Conservation (phyloP, 1,140 invertebrate genomes). For the Polypedilum pembai region DNA sequence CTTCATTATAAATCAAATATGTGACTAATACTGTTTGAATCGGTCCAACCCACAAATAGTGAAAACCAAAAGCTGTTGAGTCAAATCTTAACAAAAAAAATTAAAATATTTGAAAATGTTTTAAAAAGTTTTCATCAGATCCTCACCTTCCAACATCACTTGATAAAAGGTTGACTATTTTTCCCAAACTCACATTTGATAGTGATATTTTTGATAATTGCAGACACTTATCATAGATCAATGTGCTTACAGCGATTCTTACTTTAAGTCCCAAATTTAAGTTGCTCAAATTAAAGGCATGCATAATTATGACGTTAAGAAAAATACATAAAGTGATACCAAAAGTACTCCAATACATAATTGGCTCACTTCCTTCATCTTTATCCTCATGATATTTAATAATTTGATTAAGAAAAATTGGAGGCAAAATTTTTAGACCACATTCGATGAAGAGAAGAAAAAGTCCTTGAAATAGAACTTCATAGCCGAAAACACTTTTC, state of each 20-base stretch:
- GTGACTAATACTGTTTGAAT: constrained; percentile 56
- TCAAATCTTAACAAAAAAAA: too few relatives aligned
- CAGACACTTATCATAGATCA: constrained; percentile 34
- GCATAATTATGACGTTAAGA: constrained; percentile 29
- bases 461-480: not conserved
- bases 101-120: too few relatives aligned
- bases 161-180: constrained; percentile 79
- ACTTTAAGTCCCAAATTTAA: constrained; percentile 29
- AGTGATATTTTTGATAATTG: constrained; percentile 53
- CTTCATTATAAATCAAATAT: constrained; percentile 55
- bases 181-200: constrained; percentile 67
- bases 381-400: not conserved
- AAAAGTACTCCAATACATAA: constrained; percentile 27
- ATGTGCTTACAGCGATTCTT: not conserved
- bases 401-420: constrained; percentile 8
- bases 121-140: too few relatives aligned
- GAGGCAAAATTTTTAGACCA: not conserved
- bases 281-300: constrained; percentile 29
- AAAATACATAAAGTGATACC: constrained; percentile 25
- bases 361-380: constrained; percentile 40
- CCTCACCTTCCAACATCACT: constrained; percentile 73
- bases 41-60: constrained; percentile 67
- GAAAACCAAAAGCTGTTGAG: constrained; percentile 41
- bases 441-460: not conserved
- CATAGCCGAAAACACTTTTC: not conserved